Conservation (phyloP, 2,113 vertebrate species). For the Heterochromis multidens region DNA sequence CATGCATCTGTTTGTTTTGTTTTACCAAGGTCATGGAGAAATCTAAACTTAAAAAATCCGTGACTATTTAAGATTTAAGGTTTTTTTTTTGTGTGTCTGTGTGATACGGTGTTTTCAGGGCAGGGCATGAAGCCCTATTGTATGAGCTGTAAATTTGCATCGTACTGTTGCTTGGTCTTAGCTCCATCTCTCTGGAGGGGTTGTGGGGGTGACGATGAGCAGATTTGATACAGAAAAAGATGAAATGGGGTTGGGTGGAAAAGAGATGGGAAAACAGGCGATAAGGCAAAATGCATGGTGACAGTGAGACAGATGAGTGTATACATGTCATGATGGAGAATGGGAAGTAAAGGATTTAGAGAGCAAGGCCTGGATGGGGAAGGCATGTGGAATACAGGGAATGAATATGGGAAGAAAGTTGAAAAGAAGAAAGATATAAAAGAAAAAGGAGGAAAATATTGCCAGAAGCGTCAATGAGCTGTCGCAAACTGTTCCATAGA, state of each 20-base stretch:
- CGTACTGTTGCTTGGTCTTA: neutral
- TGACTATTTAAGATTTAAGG: neutral
- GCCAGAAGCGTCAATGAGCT: neutral
- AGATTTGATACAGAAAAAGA: neutral
- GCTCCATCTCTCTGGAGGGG: neutral
- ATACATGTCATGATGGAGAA: neutral
- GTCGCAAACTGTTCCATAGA: neutral
- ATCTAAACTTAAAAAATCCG: neutral
- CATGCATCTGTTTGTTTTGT: neutral
- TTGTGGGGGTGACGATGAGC: neutral
- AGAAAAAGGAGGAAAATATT: neutral
- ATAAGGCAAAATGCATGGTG: neutral
- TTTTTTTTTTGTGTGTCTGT: neutral
- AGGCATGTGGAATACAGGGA: neutral
- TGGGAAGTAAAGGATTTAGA: neutral
- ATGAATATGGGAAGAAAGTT: neutral
- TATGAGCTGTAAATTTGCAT: neutral
- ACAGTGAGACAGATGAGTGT: neutral
- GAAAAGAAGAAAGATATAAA: neutral
- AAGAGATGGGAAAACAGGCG: neutral
- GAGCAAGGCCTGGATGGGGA: neutral
- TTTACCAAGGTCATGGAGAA: conserved; percentile 16
- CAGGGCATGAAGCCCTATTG: neutral
- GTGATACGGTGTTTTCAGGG: neutral
- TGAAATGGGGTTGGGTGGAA: neutral